These are phyloP conservation scores for Phortica magna DNA, from an alignment of 2,888 invertebrate genomes.

Conservation along the genomic window DNA sequence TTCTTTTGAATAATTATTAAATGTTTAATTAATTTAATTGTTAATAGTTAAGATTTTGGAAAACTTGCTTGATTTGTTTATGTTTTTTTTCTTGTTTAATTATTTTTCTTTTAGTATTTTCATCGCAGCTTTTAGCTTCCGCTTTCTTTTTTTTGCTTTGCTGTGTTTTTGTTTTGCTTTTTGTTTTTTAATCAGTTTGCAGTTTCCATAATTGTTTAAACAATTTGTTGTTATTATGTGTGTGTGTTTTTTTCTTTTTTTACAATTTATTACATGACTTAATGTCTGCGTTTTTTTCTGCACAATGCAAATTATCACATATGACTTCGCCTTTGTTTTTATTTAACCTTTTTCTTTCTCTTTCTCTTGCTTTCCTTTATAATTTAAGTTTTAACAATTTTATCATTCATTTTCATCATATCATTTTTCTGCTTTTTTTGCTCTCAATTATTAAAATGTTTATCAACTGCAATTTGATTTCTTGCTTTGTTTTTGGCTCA, in stretches of 20 bases:
- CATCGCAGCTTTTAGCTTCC: constrained; percentile 40
- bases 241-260: constrained; percentile 41
- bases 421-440: constrained; percentile 40
- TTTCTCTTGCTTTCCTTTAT: constrained; percentile 43
- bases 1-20: constrained; percentile 1
- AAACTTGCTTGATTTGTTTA: constrained; percentile 22
- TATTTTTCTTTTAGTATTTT: constrained; percentile 17
- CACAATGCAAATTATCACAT: constrained; percentile 76
- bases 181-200: constrained; percentile 37
- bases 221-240: constrained; percentile 17
- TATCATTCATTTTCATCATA: constrained; percentile 45
- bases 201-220: constrained; percentile 50
- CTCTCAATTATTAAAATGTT: not conserved
- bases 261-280: constrained; percentile 62
- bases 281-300: constrained; percentile 54
- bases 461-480: not conserved
- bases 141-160: constrained; percentile 32
- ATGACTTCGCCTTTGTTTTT: constrained; percentile 53
- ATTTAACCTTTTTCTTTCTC: constrained; percentile 32
- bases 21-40: constrained; percentile 1
- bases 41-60: constrained; percentile 15
- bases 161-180: constrained; percentile 29
- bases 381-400: constrained; percentile 41
- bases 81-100: not conserved
- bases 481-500: constrained; percentile 52